These are phyloP conservation scores for Uloborus plumipes DNA, from an alignment of 2,888 invertebrate species.

Conservation along the genomic window DNA sequence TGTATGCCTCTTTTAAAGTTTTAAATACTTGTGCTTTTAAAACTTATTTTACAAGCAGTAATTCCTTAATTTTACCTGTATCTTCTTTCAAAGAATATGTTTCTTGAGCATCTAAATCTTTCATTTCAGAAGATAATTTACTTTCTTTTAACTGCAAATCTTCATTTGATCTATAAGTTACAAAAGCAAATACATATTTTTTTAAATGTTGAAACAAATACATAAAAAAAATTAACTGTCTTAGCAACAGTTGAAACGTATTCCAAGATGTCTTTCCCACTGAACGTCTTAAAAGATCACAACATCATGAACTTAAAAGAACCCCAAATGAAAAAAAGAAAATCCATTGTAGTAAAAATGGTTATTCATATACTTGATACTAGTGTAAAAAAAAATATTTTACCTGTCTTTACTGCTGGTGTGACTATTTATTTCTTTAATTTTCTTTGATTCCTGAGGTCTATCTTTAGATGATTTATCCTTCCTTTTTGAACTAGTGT, in stretches of 20 bases:
- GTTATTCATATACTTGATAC: no score
- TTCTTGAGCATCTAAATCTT: constrained; percentile 47
- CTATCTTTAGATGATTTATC: constrained; percentile 17
- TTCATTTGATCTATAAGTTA: constrained; percentile 28
- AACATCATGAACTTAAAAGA: no score
- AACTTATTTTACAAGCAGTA: no score
- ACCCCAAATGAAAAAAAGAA: no score
- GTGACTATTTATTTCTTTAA: constrained; percentile 24
- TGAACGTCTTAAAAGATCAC: no score
- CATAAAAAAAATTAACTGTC: no score
- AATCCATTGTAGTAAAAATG: no score
- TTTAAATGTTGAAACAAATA: not conserved
- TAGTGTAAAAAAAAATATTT: not conserved
- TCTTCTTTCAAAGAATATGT: constrained; percentile 37
- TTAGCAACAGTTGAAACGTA: no score
- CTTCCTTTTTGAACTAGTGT: constrained; percentile 3
- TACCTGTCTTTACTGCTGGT: constrained; percentile 36
- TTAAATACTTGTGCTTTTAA: no score
- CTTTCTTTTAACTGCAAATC: constrained; percentile 33
- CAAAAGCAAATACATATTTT: not conserved
- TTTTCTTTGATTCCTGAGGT: constrained; percentile 18
- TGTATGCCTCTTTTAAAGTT: no score
- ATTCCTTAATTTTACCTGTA: constrained; percentile 25
- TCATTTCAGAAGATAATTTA: constrained; percentile 78
- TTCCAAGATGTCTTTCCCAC: no score